Base-by-base conservation (phyloP, 37 sponge, comb jelly and placozoan genomes). In the Tethya wilhelma region DNA sequence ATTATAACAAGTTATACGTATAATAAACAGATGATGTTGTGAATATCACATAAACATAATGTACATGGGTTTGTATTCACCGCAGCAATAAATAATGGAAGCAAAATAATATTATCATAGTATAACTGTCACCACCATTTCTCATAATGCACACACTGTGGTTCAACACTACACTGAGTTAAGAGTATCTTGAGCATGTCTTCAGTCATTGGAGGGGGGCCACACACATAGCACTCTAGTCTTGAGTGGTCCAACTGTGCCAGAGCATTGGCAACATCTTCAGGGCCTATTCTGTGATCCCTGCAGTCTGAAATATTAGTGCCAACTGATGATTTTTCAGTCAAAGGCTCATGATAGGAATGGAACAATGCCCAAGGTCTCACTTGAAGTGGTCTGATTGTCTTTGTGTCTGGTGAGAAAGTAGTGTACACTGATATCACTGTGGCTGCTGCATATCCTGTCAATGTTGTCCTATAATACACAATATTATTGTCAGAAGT, bases 131-230 rank as follows among this genome's bases (percentile, higher is more conserved):
- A 84, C 90, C 87, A 90, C 90, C 90, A 90, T 67, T 84, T 79
- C 65, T 90, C 90, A 74, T 17, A 78, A 40, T 74, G 69, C 22
- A 90, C 74, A 17, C 56, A 31, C 9, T 39, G 25, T 39, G 40
- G 17, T 5, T 23, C 31, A 14, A 78, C 44, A 4, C 80, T 78
- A 26, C 65, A 40, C 3, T 63, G 53, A 14, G 23, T 53, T 30
- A 79, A 32, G 8, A 71, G 34, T 26, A 38, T 32, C 2, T 33
- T 12, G 4, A 63, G 25, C 44, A 63, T 53, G 26, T 22, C 31
- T 17, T 86, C 90, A 26, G 80, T 84, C 90, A 93, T 79, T 1
- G 82, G 86, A 56, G 87, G 80, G 17, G 94, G 93, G 14, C 94
- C 94, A 78, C 90, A 93, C 28, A 93, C 31, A 59, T 81, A 93